Evolutionary conservation across 1,140 invertebrate genomes (phyloP).

Genomic region (Asbolus verrucosus): DNA sequence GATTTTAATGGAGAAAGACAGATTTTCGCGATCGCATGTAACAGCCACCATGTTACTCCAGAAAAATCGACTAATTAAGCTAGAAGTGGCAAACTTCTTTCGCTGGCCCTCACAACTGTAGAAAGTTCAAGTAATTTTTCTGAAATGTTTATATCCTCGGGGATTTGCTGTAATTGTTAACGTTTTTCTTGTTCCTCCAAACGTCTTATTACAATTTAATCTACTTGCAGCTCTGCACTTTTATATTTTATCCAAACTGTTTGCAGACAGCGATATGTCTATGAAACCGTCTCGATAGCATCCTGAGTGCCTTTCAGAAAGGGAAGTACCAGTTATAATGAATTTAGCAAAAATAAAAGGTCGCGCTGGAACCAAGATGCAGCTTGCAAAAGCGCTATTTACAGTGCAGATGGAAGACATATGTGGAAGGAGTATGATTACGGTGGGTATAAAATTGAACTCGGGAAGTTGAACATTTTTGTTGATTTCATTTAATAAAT

Average conservation of each 20-base stretch:
- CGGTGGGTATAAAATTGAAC: slow-evolving; percentile 10
- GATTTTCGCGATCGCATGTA: no score
- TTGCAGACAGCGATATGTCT: no score
- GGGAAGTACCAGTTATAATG: no score
- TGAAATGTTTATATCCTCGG: slow-evolving; percentile 21
- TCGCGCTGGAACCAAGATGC: no score
- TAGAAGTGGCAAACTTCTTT: slow-evolving; percentile 9
- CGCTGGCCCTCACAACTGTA: slow-evolving; percentile 4
- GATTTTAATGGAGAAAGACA: no score
- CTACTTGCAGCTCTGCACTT: not conserved
- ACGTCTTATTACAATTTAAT: slow-evolving; percentile 7
- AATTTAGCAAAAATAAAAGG: no score
- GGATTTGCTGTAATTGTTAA: slow-evolving; percentile 13
- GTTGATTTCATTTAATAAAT: slow-evolving; percentile 33
- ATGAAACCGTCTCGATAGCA: no score
- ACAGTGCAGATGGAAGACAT: slow-evolving; percentile 16
- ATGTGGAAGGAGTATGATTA: not conserved
- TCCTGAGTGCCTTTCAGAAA: no score
- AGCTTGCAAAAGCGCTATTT: slow-evolving; percentile 13
- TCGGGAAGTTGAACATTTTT: slow-evolving; percentile 32
- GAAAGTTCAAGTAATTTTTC: slow-evolving; percentile 30
- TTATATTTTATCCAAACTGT: no score
- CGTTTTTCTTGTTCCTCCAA: not conserved
- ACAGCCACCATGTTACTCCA: no score
- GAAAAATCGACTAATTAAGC: slow-evolving; percentile 31